Percentiles rank a stretch among this genome's conserved stretches.
phyloP scores from a whole-genome alignment of 2,888 invertebrate species.

The Tiliacea aurago region DNA sequence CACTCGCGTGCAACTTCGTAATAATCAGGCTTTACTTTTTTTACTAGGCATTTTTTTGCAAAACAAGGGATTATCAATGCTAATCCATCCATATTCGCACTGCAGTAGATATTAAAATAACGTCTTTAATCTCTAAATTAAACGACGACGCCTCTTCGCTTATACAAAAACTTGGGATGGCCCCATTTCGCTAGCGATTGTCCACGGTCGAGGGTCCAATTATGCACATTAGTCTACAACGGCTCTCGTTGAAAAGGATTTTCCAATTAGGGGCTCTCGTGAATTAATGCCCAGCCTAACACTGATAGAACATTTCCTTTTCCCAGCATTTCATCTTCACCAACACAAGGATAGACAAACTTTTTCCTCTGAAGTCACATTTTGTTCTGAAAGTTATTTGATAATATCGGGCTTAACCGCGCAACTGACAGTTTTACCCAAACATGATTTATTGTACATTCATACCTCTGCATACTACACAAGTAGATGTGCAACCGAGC shows the following conservation, averaged over 20 bases:
- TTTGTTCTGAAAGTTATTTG: constrained; percentile 43
- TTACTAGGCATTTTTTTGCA: not conserved
- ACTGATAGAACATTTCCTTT: constrained; percentile 79
- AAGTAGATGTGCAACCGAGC: constrained; percentile 58
- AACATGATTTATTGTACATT: constrained; percentile 62
- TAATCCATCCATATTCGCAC: constrained; percentile 23
- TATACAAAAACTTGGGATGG: constrained; percentile 71
- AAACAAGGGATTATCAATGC: not conserved
- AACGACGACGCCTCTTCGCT: constrained; percentile 66
- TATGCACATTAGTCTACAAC: constrained; percentile 80
- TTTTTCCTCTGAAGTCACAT: constrained; percentile 36
- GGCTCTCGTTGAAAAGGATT: constrained; percentile 81
- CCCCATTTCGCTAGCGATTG: constrained; percentile 78
- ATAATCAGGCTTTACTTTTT: not conserved
- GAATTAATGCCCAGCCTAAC: constrained; percentile 81
- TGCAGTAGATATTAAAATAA: constrained; percentile 62
- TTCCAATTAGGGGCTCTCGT: constrained; percentile 81
- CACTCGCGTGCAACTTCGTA: not conserved
- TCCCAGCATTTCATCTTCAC: constrained; percentile 73
- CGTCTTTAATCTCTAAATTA: constrained; percentile 65
- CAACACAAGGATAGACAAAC: constrained; percentile 43
- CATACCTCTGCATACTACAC: constrained; percentile 39
- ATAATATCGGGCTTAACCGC: constrained; percentile 49
- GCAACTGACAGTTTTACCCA: constrained; percentile 46
- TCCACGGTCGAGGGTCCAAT: constrained; percentile 81